Conservation (phyloP, 2,113 vertebrate genomes). For the Barnardius zonarius region DNA sequence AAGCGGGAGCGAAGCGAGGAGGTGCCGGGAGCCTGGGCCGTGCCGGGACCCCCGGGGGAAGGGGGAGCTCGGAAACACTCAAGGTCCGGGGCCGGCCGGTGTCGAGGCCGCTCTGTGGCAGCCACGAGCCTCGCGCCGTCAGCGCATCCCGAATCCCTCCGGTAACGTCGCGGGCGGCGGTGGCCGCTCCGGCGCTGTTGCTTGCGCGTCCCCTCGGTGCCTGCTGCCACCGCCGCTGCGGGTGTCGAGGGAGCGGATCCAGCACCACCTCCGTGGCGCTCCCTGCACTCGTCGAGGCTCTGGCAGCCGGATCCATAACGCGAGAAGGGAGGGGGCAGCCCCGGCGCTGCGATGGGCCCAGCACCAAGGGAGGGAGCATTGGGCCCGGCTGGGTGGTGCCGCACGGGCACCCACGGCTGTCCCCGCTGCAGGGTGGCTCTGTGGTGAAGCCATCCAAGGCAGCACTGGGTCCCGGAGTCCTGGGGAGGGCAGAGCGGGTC, state of each 20-base stretch:
- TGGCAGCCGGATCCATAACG: background rate
- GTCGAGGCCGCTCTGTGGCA: background rate
- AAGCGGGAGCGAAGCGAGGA: background rate
- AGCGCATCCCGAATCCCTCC: background rate
- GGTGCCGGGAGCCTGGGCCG: background rate
- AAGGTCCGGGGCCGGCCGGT: background rate
- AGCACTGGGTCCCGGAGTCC: accelerated
- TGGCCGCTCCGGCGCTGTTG: background rate
- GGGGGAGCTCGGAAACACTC: background rate
- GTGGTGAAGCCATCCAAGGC: accelerated
- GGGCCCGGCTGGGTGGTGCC: background rate
- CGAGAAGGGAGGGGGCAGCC: accelerated
- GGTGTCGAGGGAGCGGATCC: background rate
- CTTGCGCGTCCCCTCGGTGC: background rate
- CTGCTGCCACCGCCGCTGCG: background rate
- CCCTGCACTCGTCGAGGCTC: accelerated
- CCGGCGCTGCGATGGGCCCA: background rate
- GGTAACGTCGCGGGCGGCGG: accelerated
- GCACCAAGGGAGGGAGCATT: background rate
- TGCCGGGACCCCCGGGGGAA: background rate
- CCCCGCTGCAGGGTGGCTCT: background rate
- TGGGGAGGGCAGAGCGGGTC: background rate
- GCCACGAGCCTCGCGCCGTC: background rate
- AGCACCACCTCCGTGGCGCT: background rate
- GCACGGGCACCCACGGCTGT: accelerated